phyloP scores from a whole-genome alignment of 2,113 vertebrate genomes.

The Rhea pennata region DNA sequence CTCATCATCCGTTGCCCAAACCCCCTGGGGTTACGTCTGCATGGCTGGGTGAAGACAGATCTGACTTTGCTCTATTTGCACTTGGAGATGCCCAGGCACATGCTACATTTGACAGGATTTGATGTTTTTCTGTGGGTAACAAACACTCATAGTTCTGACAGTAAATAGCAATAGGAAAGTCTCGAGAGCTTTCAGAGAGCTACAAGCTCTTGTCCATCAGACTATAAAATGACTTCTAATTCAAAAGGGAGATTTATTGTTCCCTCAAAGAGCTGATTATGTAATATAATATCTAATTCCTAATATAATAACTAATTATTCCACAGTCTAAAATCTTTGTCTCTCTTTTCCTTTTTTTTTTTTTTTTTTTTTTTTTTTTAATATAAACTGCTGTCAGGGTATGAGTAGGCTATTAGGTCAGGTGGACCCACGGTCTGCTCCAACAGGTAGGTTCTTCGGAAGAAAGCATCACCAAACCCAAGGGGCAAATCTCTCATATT shows the following conservation, averaged over 20 bases:
- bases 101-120: background rate
- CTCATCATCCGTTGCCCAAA: background rate
- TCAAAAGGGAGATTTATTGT: constrained; percentile 8
- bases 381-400: background rate
- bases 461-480: background rate
- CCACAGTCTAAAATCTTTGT: background rate
- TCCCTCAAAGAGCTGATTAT: constrained; percentile 20
- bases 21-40: background rate
- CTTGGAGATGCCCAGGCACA: background rate
- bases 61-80: background rate
- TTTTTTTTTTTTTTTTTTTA: background rate
- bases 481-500: background rate
- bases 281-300: background rate
- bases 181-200: background rate
- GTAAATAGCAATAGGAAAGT: background rate
- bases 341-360: background rate
- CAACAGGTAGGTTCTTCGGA: background rate
- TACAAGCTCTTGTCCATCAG: constrained; percentile 25
- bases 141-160: constrained; percentile 10
- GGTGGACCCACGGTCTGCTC: background rate
- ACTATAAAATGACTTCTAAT: constrained; percentile 1
- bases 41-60: background rate
- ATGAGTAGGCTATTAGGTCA: constrained; percentile 20
- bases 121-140: background rate
- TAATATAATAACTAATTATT: background rate